Evolutionary conservation across 1,140 invertebrate genomes (phyloP).

Genomic region (Tetramorium alpestre): DNA sequence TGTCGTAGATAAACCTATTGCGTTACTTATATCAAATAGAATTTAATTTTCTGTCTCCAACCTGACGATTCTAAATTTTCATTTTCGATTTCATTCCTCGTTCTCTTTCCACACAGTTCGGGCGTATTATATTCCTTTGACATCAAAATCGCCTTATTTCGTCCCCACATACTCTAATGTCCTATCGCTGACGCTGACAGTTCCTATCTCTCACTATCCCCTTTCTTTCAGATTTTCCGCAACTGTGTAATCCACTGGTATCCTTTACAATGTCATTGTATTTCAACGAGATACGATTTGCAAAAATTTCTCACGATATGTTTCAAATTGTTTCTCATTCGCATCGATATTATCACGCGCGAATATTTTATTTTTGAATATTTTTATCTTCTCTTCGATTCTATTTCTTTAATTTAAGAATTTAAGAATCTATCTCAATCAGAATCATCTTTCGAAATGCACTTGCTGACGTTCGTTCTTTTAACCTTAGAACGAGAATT

Average conservation of each 20-base stretch:
- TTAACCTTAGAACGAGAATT: conserved; percentile 5
- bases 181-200: not conserved
- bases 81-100: conserved; percentile 47
- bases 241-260: conserved; percentile 10
- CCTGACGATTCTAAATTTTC: conserved; percentile 42
- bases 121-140: conserved; percentile 36
- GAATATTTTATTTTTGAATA: not conserved
- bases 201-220: not conserved
- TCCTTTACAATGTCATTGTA: conserved; percentile 15
- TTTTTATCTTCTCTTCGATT: not conserved
- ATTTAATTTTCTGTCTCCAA: not conserved
- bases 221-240: not conserved
- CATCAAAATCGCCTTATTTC: conserved; percentile 20
- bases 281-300: not conserved
- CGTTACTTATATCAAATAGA: not conserved
- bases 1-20: conserved; percentile 4
- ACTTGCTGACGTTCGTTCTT: not conserved
- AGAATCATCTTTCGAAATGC: not conserved
- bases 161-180: conserved; percentile 3
- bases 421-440: conserved; percentile 6
- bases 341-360: not conserved
- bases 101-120: not conserved
- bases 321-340: not conserved
- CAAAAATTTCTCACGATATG: conserved; percentile 10
- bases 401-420: not conserved